Conservation (phyloP, 2,888 invertebrate genomes). For the Philaethria dido region DNA sequence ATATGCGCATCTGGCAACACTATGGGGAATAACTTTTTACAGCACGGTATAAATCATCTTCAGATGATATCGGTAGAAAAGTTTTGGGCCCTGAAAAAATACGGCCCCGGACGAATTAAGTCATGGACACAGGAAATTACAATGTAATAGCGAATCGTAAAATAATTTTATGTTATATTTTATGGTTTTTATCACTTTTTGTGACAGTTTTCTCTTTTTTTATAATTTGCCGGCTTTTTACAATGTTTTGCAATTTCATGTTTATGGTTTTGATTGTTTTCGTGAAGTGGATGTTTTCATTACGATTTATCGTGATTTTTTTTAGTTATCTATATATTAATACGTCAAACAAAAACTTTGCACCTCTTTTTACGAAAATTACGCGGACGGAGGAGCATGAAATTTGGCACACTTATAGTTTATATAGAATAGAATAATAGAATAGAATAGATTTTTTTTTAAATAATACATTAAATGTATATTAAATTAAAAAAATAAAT, state of each 20-base stretch:
- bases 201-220: conserved; percentile 10
- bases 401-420: no score
- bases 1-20: conserved; percentile 22
- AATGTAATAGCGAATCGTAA: conserved; percentile 33
- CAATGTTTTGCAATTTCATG: not conserved
- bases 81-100: conserved; percentile 31
- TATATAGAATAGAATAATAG: no score
- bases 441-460: no score
- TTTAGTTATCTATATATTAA: no score
- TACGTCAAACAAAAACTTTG: no score
- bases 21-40: conserved; percentile 33
- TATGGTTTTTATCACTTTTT: conserved; percentile 28
- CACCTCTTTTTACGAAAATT: no score
- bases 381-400: no score
- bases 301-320: no score
- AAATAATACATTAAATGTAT: no score
- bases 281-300: not conserved
- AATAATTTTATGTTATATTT: conserved; percentile 37
- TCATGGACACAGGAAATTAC: conserved; percentile 34
- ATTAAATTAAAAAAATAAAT: no score
- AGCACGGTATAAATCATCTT: conserved; percentile 38
- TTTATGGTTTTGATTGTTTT: not conserved
- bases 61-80: conserved; percentile 39
- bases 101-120: conserved; percentile 33
- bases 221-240: conserved; percentile 4